Evolutionary conservation across 1,140 invertebrate genomes (phyloP).

Genomic region (Fopius arisanus): DNA sequence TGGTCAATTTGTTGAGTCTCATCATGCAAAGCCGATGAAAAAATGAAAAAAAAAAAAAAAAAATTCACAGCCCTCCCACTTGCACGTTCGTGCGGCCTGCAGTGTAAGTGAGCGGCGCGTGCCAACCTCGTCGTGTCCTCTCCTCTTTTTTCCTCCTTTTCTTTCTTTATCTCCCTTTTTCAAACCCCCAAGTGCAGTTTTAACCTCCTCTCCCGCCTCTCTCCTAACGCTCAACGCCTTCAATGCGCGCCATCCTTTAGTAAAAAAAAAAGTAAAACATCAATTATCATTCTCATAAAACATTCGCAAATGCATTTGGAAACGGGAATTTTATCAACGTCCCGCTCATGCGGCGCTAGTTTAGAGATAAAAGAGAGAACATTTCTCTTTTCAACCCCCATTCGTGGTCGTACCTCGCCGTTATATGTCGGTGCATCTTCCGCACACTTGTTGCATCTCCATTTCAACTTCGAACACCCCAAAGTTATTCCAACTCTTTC

Average conservation of each 20-base stretch:
- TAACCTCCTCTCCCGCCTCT: slow-evolving; percentile 26
- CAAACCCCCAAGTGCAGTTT: slow-evolving; percentile 22
- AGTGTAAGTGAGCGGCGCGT: slow-evolving; percentile 52
- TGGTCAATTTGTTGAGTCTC: no score
- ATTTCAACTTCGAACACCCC: slow-evolving; percentile 16
- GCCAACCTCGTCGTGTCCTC: slow-evolving; percentile 55
- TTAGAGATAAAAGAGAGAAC: no score
- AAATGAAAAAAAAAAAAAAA: no score
- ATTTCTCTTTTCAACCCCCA: slow-evolving; percentile 15
- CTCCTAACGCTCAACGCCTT: not conserved
- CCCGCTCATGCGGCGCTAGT: no score
- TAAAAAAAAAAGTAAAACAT: no score
- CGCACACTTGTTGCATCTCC: slow-evolving; percentile 48
- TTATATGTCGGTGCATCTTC: slow-evolving; percentile 34
- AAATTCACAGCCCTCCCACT: slow-evolving; percentile 28
- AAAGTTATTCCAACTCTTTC: not conserved
- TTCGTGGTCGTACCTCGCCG: not conserved
- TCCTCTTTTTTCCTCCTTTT: slow-evolving; percentile 36
- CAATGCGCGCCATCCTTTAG: no score
- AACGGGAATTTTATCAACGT: no score
- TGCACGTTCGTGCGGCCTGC: slow-evolving; percentile 21
- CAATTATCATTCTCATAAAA: no score
- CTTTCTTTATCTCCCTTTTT: slow-evolving; percentile 37
- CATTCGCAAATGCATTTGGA: no score
- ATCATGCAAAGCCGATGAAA: not conserved